Conservation (phyloP, 23 tunicate species). For the Ciona savignyi region DNA sequence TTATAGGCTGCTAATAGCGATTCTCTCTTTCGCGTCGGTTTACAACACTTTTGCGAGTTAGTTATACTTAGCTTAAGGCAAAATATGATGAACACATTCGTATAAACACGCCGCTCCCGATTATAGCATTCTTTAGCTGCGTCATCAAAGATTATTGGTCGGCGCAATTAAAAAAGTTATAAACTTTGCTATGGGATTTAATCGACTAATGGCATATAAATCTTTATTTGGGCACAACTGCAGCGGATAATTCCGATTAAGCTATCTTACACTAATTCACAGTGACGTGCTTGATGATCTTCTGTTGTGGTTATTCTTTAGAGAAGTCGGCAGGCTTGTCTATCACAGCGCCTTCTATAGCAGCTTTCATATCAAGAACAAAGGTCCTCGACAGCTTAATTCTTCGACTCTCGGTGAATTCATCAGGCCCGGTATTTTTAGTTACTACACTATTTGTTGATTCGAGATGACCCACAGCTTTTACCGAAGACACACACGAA, state of each 20-base stretch:
- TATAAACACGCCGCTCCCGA: background rate
- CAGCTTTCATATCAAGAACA: constrained; percentile 10
- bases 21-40: no score
- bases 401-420: background rate
- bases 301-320: background rate
- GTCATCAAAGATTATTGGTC: background rate
- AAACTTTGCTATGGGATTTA: no score
- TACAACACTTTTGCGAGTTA: no score
- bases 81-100: background rate
- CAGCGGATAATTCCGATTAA: background rate
- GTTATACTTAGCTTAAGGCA: background rate
- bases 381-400: background rate
- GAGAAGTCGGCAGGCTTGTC: background rate
- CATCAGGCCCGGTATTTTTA: background rate
- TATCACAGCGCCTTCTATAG: constrained; percentile 2
- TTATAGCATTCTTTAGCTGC: background rate
- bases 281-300: background rate
- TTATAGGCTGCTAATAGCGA: no score
- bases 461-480: background rate
- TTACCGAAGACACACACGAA: background rate
- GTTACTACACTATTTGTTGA: background rate
- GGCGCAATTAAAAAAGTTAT: background rate
- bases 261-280: background rate
- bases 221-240: background rate
- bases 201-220: no score